phyloP scores from a whole-genome alignment of 2,888 invertebrate species.

The Drosophila anomalata region DNA sequence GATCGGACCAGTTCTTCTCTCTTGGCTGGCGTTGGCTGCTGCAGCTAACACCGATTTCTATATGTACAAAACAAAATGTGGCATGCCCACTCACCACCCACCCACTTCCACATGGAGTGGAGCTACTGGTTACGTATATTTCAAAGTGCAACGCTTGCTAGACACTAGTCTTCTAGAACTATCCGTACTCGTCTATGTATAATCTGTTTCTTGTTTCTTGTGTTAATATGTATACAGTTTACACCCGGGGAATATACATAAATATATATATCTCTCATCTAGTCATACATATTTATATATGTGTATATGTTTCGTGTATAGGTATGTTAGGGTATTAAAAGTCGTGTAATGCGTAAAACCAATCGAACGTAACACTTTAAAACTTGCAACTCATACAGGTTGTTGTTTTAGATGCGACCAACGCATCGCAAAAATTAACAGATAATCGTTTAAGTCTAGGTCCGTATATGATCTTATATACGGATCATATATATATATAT shows the following conservation, averaged over 20 bases:
- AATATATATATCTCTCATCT: conserved; percentile 44
- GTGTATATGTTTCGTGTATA: conserved; percentile 12
- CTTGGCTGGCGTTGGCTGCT: background rate
- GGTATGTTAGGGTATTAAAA: conserved; percentile 39
- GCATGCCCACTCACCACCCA: conserved; percentile 17
- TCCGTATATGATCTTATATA: conserved; percentile 25
- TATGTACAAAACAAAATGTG: conserved; percentile 41
- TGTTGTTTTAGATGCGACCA: conserved; percentile 83
- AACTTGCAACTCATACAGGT: conserved; percentile 71
- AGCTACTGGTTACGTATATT: conserved; percentile 36
- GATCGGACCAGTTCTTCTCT: conserved; percentile 61
- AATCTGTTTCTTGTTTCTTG: conserved; percentile 9
- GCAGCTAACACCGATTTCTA: conserved; percentile 18
- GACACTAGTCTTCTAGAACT: conserved; percentile 31
- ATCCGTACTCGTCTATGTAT: conserved; percentile 33
- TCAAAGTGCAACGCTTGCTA: conserved; percentile 37
- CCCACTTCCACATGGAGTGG: conserved; percentile 9
- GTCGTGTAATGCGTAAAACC: conserved; percentile 52
- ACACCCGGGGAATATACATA: conserved; percentile 37
- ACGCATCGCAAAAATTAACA: conserved; percentile 80
- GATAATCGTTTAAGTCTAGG: conserved; percentile 50
- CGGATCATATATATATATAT: conserved; percentile 70
- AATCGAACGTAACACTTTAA: conserved; percentile 61
- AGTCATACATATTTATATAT: conserved; percentile 55
- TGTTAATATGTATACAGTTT: conserved; percentile 37